Conservation (phyloP, 1,140 invertebrate genomes). For the Lutraria rhynchaena region DNA sequence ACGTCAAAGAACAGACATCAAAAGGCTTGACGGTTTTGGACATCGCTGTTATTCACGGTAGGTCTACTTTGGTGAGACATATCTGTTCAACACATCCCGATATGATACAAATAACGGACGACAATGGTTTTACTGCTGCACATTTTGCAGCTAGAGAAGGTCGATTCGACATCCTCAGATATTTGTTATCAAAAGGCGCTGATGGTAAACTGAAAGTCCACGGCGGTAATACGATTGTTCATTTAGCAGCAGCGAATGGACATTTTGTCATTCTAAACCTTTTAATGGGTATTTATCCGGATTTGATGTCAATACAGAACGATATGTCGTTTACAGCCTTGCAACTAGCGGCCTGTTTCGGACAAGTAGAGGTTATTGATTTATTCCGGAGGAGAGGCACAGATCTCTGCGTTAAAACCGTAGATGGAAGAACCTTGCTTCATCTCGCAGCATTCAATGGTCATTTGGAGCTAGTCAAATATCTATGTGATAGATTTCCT, state of each 20-base stretch:
- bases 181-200: not conserved
- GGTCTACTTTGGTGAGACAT: conserved; percentile 3
- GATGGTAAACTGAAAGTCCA: conserved; percentile 20
- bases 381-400: conserved; percentile 20
- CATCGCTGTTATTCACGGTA: conserved; percentile 40
- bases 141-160: conserved; percentile 50
- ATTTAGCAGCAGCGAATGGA: conserved; percentile 42
- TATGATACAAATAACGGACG: conserved; percentile 25
- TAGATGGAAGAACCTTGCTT: conserved; percentile 37
- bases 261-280: conserved; percentile 2
- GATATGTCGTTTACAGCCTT: conserved; percentile 19
- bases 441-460: conserved; percentile 46
- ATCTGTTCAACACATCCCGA: conserved; percentile 17
- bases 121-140: conserved; percentile 33
- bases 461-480: conserved; percentile 5
- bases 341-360: conserved; percentile 26
- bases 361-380: conserved; percentile 10
- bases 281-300: conserved; percentile 12
- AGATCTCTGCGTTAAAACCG: conserved; percentile 18
- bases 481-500: conserved; percentile 8
- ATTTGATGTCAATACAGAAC: conserved; percentile 13
- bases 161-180: conserved; percentile 13
- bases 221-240: conserved; percentile 42
- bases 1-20: conserved; percentile 1
- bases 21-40: conserved; percentile 26